Conservation (phyloP, 2,888 invertebrate genomes). For the Drosophila helvetica region DNA sequence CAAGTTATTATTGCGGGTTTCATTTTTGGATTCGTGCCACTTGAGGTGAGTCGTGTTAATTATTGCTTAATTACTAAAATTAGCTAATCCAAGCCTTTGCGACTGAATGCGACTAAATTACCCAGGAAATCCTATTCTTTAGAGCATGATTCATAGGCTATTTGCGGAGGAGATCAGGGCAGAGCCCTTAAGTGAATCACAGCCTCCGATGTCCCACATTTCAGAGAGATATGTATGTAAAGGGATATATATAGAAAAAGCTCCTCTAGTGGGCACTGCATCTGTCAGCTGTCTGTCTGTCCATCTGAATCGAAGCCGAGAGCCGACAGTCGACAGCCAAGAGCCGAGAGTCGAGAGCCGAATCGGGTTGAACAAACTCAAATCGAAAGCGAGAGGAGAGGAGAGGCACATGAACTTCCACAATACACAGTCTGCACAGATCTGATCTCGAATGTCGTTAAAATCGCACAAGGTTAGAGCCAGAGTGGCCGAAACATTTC, state of each 20-base stretch:
- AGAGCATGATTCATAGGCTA: conserved; percentile 10
- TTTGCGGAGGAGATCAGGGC: not conserved
- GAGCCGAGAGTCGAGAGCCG: not conserved
- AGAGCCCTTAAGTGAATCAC: not conserved
- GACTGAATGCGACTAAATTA: not conserved
- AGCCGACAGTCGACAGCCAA: conserved; percentile 18
- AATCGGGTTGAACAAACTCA: conserved; percentile 64
- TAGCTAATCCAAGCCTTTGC: conserved; percentile 8
- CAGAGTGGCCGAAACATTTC: conserved; percentile 48
- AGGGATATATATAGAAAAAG: not conserved
- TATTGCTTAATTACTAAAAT: conserved; percentile 29
- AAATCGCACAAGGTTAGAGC: conserved; percentile 67
- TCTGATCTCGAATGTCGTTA: conserved; percentile 72
- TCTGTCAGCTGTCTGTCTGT: not conserved
- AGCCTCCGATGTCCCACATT: not conserved
- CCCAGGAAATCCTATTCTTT: not conserved
- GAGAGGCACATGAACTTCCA: conserved; percentile 66
- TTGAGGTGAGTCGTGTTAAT: conserved; percentile 38
- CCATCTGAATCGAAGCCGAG: not conserved
- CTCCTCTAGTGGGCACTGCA: not conserved
- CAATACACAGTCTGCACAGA: conserved; percentile 53
- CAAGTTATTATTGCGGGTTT: conserved; percentile 7
- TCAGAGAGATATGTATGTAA: too few relatives aligned
- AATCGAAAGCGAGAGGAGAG: conserved; percentile 67
- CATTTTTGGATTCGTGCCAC: conserved; percentile 8